phyloP scores from a whole-genome alignment of 2,113 vertebrate species.

The Pteropus alecto region DNA sequence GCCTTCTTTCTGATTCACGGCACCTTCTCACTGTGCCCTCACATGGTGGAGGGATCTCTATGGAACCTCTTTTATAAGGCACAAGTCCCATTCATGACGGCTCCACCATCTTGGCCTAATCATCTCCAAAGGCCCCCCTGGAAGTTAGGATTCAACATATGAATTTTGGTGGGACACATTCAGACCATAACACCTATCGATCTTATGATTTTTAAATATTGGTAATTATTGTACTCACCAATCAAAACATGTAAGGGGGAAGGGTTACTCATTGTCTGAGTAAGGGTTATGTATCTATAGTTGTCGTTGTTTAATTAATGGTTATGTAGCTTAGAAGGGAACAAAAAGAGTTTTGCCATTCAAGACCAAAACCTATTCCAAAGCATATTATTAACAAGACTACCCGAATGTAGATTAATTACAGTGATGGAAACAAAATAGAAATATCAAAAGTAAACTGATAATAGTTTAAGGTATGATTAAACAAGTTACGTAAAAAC shows the following conservation, averaged over 20 bases:
- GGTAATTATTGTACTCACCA: neutral
- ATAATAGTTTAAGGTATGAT: neutral
- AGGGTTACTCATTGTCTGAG: neutral
- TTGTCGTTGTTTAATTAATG: neutral
- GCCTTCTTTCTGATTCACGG: neutral
- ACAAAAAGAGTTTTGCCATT: neutral
- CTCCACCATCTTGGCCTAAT: neutral
- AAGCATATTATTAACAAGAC: neutral
- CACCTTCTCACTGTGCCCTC: neutral
- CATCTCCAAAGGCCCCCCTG: neutral
- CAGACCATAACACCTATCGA: neutral
- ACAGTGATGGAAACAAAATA: neutral
- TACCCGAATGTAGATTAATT: neutral
- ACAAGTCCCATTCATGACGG: neutral
- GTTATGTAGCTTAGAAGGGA: neutral
- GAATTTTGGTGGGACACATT: neutral
- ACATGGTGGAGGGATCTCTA: neutral
- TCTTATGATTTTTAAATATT: slow-evolving; percentile 18
- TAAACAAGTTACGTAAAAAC: slow-evolving; percentile 44
- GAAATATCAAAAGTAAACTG: neutral
- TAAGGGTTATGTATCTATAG: neutral
- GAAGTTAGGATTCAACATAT: neutral
- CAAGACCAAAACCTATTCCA: neutral
- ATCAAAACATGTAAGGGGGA: neutral
- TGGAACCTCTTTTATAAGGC: neutral